These are phyloP conservation scores for Casuarius casuarius DNA, from an alignment of 2,113 vertebrate genomes.

Conservation along the genomic window DNA sequence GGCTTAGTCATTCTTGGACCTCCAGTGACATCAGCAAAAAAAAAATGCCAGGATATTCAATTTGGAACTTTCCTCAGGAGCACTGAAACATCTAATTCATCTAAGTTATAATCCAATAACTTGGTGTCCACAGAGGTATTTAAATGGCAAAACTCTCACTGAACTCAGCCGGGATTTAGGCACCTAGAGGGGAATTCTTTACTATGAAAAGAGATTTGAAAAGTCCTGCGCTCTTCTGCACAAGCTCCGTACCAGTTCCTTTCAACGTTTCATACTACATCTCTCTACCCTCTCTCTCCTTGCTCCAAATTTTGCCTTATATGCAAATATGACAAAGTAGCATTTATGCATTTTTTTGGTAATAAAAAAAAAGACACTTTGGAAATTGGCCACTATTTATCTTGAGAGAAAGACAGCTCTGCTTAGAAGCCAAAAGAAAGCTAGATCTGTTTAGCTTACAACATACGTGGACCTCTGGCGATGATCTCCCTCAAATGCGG, in stretches of 20 bases:
- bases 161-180: not conserved
- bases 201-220: not conserved
- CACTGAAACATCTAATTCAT: conserved; percentile 5
- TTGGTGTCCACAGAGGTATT: not conserved
- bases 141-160: not conserved
- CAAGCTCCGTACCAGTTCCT: not conserved
- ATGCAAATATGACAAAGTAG: not conserved
- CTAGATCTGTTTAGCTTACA: not conserved
- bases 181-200: not conserved
- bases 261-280: not conserved
- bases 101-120: not conserved
- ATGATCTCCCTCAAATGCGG: not conserved
- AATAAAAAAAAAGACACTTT: not conserved
- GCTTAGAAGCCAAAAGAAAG: not conserved
- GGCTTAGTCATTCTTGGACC: not conserved
- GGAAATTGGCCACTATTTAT: not conserved
- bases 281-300: not conserved
- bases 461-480: not conserved
- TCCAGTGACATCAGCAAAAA: not conserved
- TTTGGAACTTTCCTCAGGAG: not conserved
- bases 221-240: not conserved
- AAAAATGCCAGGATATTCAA: not conserved
- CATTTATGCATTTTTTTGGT: not conserved
- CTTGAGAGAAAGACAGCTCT: not conserved
- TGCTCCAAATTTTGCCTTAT: not conserved